phyloP scores from a whole-genome alignment of 2,797 vertebrate genomes.

The Rallus crepitans region DNA sequence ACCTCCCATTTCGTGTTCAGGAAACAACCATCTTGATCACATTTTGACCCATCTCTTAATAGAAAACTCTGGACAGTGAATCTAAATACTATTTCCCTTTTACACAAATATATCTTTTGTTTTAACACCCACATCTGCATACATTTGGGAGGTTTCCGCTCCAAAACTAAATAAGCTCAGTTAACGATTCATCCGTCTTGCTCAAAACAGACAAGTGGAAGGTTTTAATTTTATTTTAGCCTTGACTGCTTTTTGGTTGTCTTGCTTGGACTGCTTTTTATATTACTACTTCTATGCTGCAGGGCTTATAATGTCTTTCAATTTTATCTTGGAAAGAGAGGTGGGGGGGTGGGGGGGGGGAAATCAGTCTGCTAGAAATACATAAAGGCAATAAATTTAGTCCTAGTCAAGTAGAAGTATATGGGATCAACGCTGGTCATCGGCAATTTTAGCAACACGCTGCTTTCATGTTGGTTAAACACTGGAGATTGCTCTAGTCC shows the following conservation, averaged over 20 bases:
- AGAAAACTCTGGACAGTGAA: background rate
- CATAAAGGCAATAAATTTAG: background rate
- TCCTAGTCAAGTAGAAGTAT: background rate
- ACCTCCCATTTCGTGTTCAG: conserved; percentile 10
- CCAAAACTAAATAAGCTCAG: background rate
- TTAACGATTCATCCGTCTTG: background rate
- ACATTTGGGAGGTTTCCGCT: background rate
- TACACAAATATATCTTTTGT: background rate
- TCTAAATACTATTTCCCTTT: background rate
- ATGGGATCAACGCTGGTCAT: background rate
- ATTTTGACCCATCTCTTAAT: background rate
- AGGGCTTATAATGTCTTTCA: background rate
- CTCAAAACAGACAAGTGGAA: background rate
- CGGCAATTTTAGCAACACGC: background rate
- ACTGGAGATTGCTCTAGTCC: background rate
- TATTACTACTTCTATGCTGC: background rate
- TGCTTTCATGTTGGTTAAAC: background rate
- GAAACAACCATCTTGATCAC: background rate
- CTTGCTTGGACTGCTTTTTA: background rate
- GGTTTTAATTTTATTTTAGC: conserved; percentile 1
- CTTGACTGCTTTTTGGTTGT: background rate
- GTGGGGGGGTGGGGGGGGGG: too few relatives aligned
- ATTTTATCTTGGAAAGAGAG: background rate
- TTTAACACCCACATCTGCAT: background rate
- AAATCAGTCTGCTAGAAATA: background rate